Percentiles rank a stretch among this genome's conserved stretches.
These are phyloP conservation scores for Arge pagana DNA, from an alignment of 2,888 invertebrate species.

Conservation along the genomic window DNA sequence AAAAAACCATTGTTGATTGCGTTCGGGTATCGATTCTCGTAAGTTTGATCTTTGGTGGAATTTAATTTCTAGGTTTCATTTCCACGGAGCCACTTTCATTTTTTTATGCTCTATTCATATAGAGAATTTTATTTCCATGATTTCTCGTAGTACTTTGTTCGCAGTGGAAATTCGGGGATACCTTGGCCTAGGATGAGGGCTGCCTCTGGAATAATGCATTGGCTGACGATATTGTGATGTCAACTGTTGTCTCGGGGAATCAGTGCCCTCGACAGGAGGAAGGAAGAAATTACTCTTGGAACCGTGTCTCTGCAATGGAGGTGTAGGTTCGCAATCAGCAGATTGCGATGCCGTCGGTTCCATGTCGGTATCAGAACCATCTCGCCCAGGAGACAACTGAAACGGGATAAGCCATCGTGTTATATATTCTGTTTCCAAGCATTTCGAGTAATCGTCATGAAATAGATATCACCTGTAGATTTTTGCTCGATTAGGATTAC, in stretches of 20 bases:
- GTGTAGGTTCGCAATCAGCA: constrained; percentile 91
- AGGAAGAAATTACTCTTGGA: constrained; percentile 88
- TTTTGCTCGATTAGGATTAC: no score
- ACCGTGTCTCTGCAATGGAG: constrained; percentile 81
- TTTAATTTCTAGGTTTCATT: no score
- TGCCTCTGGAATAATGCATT: constrained; percentile 72
- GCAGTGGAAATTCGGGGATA: constrained; percentile 41
- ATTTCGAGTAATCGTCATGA: no score
- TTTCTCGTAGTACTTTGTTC: no score
- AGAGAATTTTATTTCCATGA: no score
- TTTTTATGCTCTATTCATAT: no score
- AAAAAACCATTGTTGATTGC: constrained; percentile 5
- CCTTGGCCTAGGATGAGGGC: constrained; percentile 80
- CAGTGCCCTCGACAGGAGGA: constrained; percentile 66
- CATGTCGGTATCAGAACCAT: constrained; percentile 81
- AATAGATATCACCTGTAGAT: no score
- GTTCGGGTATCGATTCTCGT: no score
- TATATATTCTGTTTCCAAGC: no score
- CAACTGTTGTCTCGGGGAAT: constrained; percentile 55
- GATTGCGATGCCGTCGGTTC: constrained; percentile 90
- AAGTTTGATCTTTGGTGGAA: no score
- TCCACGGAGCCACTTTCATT: no score
- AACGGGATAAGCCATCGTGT: no score
- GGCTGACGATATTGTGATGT: constrained; percentile 60
- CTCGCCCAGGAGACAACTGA: constrained; percentile 82